Base-by-base conservation (phyloP, 1,140 invertebrate genomes). In the Drosophila oshimai region DNA sequence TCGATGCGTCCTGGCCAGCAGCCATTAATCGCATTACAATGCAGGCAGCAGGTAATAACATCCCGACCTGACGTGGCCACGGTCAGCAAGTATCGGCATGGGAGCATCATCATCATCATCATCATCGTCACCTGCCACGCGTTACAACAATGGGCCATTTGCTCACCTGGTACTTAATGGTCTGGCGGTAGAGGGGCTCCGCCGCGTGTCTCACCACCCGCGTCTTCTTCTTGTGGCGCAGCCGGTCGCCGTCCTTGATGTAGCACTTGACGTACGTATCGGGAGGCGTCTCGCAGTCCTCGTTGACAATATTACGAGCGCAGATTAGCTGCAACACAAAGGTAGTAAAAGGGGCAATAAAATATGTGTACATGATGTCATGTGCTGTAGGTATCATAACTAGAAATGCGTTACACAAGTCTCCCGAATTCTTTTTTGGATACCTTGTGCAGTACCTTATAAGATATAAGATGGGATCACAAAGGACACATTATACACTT, bases 231-330 rank as follows among this genome's bases (percentile, higher is more conserved):
- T 98, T 98, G 81, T 97, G 96, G 46, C 98, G 91, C 93, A 96
- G 95, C 68, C 96, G 94, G 42, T 96, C 95, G 22, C 96, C 96
- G 76, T 97, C 96, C 24, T 96, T 94, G 22, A 99, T 92, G 89
- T 98, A 98, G 41, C 96, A 98, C 92, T 98, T 98, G 42, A 98
- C 97, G 92, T 98, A 99, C 3, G 97, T 98, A 89, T 98, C 97
- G 93, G 93, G 91, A 42, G 91, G 92, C 12, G 90, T 91, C 41
- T 93, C 92, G 36, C 83, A 86, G 46, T 91, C 90, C 36, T 91
- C 91, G 15, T 91, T 84, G 9, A 92, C 81, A 57, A 93, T 93
- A 57, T 93, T 92, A 22, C 92, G 88, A 6, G 92, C 93, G 47
- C 91, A 91, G 41, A 92, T 89, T 6, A 92, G 76, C 91, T 92